Conservation (phyloP, 2,888 invertebrate species). For the Drosophila meridiana region DNA sequence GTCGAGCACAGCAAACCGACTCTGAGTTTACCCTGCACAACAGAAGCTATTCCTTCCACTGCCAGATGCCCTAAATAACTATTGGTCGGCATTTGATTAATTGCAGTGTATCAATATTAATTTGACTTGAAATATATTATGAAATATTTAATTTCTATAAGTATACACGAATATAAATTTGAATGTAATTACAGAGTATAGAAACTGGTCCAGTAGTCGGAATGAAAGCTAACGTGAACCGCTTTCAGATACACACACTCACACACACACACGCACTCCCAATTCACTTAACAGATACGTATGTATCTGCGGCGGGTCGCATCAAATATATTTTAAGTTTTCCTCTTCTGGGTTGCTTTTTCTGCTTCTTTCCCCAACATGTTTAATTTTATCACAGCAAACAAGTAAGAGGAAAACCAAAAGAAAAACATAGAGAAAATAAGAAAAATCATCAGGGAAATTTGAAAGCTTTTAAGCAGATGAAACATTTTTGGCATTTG, state of each 20-base stretch:
- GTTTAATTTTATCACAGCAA: conserved; percentile 70
- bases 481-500: conserved; percentile 64
- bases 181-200: conserved; percentile 2
- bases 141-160: not conserved
- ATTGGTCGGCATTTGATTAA: not conserved
- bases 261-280: conserved; percentile 38
- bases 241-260: conserved; percentile 58
- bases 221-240: conserved; percentile 67
- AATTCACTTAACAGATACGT: conserved; percentile 19
- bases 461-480: conserved; percentile 75
- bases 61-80: not conserved
- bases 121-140: too few species aligned
- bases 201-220: conserved; percentile 39
- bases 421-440: conserved; percentile 19
- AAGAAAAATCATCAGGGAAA: conserved; percentile 45
- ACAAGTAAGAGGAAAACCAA: conserved; percentile 25
- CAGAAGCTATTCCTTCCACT: not conserved
- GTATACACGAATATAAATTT: too few species aligned
- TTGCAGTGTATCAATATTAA: not conserved
- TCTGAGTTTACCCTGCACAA: not conserved
- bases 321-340: conserved; percentile 69
- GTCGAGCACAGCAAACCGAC: not conserved
- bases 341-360: conserved; percentile 45
- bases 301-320: conserved; percentile 31
- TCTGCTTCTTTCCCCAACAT: conserved; percentile 33